A percentile compares a stretch with the other conserved stretches of the same genome.
These are phyloP conservation scores for Antheraea yamamai DNA, from an alignment of 2,888 invertebrate genomes.

Conservation along the genomic window DNA sequence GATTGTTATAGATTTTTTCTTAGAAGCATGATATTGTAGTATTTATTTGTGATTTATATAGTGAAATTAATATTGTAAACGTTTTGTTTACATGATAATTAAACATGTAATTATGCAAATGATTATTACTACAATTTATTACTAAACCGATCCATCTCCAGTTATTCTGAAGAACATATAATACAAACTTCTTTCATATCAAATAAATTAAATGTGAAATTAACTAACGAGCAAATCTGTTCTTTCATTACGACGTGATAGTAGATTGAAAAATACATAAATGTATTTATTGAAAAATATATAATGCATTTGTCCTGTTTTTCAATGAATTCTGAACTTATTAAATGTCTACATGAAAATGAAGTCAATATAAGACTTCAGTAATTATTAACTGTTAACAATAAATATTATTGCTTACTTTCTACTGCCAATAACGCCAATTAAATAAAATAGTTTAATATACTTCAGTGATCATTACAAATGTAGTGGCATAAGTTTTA, in stretches of 20 bases:
- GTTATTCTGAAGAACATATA: not conserved
- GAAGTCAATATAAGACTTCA: not conserved
- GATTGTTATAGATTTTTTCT: not conserved
- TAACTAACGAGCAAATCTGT: conserved; percentile 13
- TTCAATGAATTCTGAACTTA: no score
- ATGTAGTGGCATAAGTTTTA: not conserved
- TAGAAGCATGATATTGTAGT: no score
- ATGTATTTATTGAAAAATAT: not conserved
- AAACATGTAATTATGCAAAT: not conserved
- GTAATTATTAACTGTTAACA: not conserved
- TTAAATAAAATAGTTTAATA: not conserved
- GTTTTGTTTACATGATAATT: conserved; percentile 1
- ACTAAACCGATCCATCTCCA: not conserved
- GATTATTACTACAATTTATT: not conserved
- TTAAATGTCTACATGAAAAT: no score
- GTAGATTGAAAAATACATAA: not conserved
- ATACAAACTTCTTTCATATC: conserved; percentile 13
- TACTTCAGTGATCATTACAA: not conserved
- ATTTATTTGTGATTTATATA: not conserved
- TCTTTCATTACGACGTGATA: conserved; percentile 18
- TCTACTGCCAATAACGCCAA: not conserved
- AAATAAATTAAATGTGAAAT: conserved; percentile 13
- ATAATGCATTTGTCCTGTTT: no score
- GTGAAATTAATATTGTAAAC: not conserved
- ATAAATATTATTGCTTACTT: not conserved